Evolutionary conservation across 2,113 vertebrate species (phyloP), one percentile per base, ranked within the genome.

Genomic region (Brachirus orientalis): DNA sequence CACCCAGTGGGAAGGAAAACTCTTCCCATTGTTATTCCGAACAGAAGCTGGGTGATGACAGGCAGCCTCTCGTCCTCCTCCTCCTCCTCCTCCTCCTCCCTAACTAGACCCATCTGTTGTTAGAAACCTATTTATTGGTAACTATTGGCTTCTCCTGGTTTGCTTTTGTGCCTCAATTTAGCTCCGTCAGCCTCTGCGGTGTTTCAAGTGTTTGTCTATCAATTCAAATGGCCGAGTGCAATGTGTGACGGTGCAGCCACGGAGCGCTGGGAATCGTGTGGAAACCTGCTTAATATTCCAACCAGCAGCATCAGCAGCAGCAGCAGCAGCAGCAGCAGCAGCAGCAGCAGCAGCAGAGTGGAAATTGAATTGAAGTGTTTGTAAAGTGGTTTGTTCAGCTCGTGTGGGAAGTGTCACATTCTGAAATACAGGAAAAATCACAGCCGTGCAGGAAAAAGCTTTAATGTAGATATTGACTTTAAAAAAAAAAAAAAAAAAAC

Each of bases 41-140:
- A 17, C 10, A 50, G 50, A 16, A 11, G n/a, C 48, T 73, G 54
- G 41, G 61, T 74, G 52, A 48, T 62, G 74, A 44, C 55, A 11
- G 13, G 19, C 70, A 35, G 53, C 41, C 37, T 52, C 16, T 60
- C 16, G 35, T 51, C 8, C 60, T 38, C 38, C 20, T 69, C 20
- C 44, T 55, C 17, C 13, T 61, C 37, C 62, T 72, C 53, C 62
- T 58, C 22, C 12, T 28, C 28, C 28, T 44, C 55, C 85, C 67
- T 47, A 67, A 43, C 28, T 48, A 82, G 64, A 76, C 83, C 63
- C 83, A 88, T 86, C 80, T 84, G 83, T 64, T 80, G 72, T 63
- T 69, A 18, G 65, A 84, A 84, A 82, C 75, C 45, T 73, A 73
- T 86, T 84, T 87, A 87, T 83, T 86, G 68, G 83, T 85, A 69